phyloP scores from a whole-genome alignment of 2,113 vertebrate genomes.

The Alaudala cheleensis region DNA sequence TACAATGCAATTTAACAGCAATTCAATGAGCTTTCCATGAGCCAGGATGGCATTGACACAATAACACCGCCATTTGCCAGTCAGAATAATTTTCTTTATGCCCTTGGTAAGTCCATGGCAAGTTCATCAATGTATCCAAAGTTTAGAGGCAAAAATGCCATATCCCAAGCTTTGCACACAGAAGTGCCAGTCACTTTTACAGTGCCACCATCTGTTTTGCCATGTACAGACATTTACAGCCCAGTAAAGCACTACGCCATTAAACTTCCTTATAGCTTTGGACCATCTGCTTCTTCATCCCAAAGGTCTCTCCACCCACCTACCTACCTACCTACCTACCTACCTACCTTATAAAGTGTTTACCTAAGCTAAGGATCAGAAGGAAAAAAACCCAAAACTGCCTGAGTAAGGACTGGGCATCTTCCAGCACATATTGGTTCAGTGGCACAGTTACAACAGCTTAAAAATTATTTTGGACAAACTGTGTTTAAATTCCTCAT shows the following conservation, averaged over 20 bases:
- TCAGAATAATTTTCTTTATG: constrained; percentile 47
- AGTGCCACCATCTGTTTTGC: constrained; percentile 60
- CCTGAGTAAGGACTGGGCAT: neutral
- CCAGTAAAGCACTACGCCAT: constrained; percentile 46
- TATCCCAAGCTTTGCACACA: constrained; percentile 15
- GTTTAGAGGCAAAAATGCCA: constrained; percentile 37
- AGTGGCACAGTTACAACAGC: neutral
- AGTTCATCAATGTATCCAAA: constrained; percentile 31
- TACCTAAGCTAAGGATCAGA: neutral
- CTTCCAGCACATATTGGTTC: neutral
- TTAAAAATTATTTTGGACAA: neutral
- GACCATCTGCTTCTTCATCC: constrained; percentile 24
- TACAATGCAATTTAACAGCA: constrained; percentile 36
- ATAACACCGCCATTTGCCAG: constrained; percentile 6
- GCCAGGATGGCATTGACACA: neutral
- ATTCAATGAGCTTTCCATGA: constrained; percentile 13
- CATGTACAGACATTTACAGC: neutral
- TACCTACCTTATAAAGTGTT: neutral
- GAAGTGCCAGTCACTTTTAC: constrained; percentile 35
- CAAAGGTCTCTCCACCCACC: neutral
- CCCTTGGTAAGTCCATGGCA: constrained; percentile 43
- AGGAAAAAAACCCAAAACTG: neutral
- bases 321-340: neutral
- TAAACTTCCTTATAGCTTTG: constrained; percentile 18
- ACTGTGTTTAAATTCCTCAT: neutral